Evolutionary conservation across 1,140 invertebrate genomes (phyloP).

Genomic region (Drosophila busckii): DNA sequence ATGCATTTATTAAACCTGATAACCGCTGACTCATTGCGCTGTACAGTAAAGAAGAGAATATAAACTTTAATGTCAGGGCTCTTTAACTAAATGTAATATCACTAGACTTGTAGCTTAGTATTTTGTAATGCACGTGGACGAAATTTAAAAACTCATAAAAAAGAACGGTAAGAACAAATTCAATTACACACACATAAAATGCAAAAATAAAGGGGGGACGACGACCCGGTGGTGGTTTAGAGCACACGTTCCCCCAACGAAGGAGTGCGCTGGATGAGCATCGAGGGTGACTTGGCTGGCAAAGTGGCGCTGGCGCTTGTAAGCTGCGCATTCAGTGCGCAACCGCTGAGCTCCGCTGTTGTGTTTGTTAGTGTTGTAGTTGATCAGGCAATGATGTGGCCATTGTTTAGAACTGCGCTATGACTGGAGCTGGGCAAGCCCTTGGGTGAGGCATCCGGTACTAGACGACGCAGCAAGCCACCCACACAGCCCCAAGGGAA

Average conservation of each 20-base stretch:
- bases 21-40: constrained; percentile 3
- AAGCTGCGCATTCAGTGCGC: constrained; percentile 56
- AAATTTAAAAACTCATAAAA: neutral
- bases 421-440: constrained; percentile 55
- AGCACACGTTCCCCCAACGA: constrained; percentile 77
- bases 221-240: constrained; percentile 39
- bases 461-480: constrained; percentile 83
- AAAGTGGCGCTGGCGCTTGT: constrained; percentile 54
- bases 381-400: constrained; percentile 19
- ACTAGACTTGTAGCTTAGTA: constrained; percentile 73
- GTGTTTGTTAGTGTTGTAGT: constrained; percentile 13
- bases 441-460: constrained; percentile 83
- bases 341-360: constrained; percentile 52
- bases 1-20: constrained; percentile 14
- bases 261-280: constrained; percentile 74
- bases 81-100: constrained; percentile 76
- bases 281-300: constrained; percentile 69
- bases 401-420: constrained; percentile 5
- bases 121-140: constrained; percentile 44
- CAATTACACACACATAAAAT: constrained; percentile 72
- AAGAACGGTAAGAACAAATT: constrained; percentile 68
- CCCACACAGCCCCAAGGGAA: constrained; percentile 84
- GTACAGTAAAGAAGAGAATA: constrained; percentile 55
- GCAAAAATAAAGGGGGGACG: constrained; percentile 30
- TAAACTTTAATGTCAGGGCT: too few relatives aligned